phyloP scores from a whole-genome alignment of 2,113 vertebrate species.

The Chlamydotis undulata region DNA sequence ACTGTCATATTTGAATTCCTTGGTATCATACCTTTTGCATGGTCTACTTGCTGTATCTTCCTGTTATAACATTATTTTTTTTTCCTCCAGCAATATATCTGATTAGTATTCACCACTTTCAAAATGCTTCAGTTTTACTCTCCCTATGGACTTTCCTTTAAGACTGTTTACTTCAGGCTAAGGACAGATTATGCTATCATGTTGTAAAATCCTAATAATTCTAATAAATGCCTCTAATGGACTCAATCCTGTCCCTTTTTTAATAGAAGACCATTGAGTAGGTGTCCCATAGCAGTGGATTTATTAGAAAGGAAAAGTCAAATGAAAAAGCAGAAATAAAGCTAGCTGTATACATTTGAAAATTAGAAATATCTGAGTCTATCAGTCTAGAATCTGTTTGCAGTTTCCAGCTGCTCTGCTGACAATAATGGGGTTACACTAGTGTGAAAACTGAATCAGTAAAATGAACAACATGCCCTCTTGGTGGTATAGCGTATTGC shows the following conservation, averaged over 20 bases:
- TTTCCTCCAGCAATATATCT: not conserved
- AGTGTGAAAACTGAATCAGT: conserved; percentile 33
- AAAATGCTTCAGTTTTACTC: conserved; percentile 11
- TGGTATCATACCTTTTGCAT: not conserved
- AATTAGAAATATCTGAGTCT: not conserved
- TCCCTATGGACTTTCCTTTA: conserved; percentile 12
- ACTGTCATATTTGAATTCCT: not conserved
- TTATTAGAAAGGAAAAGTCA: conserved; percentile 7
- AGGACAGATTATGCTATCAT: conserved; percentile 31
- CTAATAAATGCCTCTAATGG: conserved; percentile 26
- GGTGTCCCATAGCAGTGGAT: not conserved
- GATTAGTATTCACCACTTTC: conserved; percentile 48
- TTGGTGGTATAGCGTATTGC: not conserved
- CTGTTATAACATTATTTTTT: not conserved
- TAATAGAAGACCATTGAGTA: not conserved
- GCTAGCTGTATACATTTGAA: not conserved
- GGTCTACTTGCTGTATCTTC: not conserved
- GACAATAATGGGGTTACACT: not conserved
- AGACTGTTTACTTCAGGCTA: conserved; percentile 49
- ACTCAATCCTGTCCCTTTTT: not conserved
- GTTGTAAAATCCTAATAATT: conserved; percentile 34
- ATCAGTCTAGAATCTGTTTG: not conserved
- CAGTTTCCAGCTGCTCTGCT: not conserved
- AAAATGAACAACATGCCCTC: not conserved
- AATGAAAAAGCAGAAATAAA: not conserved